These are phyloP conservation scores for Cephus pygmeus DNA, from an alignment of 2,888 invertebrate genomes.

Conservation along the genomic window DNA sequence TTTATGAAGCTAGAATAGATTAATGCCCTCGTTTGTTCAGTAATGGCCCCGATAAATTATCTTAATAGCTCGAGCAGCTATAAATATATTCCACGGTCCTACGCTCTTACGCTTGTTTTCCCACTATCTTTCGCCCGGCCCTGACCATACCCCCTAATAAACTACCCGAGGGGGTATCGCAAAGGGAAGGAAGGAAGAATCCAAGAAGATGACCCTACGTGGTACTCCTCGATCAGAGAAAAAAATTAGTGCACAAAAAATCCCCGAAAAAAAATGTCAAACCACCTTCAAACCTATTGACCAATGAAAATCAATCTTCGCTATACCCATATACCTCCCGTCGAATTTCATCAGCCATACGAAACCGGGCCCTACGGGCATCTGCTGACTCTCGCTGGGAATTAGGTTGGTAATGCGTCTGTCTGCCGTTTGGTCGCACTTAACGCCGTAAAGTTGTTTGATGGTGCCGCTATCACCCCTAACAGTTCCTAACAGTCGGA, in stretches of 20 bases:
- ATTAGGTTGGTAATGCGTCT: slow-evolving; percentile 60
- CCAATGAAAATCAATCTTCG: slow-evolving; percentile 13
- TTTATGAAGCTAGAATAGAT: slow-evolving; percentile 66
- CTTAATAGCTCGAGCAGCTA: slow-evolving; percentile 62
- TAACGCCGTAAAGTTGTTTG: slow-evolving; percentile 60
- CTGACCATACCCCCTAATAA: slow-evolving; percentile 20
- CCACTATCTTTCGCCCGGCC: slow-evolving; percentile 42
- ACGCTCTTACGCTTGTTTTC: slow-evolving; percentile 53
- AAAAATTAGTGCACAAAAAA: slow-evolving; percentile 18
- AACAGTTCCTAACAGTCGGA: slow-evolving; percentile 38
- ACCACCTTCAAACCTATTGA: not conserved
- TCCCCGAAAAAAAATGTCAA: not conserved
- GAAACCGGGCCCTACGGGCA: slow-evolving; percentile 22
- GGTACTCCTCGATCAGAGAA: not conserved
- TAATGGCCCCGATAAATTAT: slow-evolving; percentile 65
- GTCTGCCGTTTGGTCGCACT: slow-evolving; percentile 43
- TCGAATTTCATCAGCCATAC: not conserved
- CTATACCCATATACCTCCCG: slow-evolving; percentile 27
- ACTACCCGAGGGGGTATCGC: slow-evolving; percentile 14
- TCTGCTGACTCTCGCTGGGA: slow-evolving; percentile 42
- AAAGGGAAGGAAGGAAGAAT: not conserved
- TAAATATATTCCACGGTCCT: slow-evolving; percentile 61
- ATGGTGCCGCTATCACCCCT: slow-evolving; percentile 58
- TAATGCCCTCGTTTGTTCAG: slow-evolving; percentile 65
- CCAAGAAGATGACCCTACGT: not conserved